Conservation (phyloP, 2,113 vertebrate species). For the Agelaius tricolor region DNA sequence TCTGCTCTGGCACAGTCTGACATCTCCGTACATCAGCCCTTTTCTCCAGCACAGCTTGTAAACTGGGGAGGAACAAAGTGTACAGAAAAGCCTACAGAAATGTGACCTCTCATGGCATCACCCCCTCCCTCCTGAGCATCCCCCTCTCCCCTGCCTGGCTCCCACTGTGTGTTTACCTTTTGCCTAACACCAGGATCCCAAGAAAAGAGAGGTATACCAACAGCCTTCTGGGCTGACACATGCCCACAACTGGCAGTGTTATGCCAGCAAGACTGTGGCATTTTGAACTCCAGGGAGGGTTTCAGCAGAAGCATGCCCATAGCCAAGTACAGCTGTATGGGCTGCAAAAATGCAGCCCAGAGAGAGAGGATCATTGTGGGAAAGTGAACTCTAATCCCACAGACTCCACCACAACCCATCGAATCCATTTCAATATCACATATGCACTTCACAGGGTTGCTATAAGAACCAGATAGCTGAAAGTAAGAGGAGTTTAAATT, state of each 20-base stretch:
- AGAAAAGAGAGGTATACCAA: neutral
- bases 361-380: neutral
- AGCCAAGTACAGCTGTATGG: neutral
- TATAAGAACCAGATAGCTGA: neutral
- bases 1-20: neutral
- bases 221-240: neutral
- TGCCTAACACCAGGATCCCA: neutral
- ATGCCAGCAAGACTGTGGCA: neutral
- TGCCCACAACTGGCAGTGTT: neutral
- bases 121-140: neutral
- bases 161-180: neutral
- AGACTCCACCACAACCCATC: neutral
- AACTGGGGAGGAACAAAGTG: neutral
- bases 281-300: neutral
- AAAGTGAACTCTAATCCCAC: neutral
- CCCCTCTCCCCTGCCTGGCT: neutral
- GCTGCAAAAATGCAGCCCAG: neutral
- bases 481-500: constrained; percentile 18
- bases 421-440: neutral
- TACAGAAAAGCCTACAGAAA: neutral
- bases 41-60: neutral
- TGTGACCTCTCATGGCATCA: neutral
- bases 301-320: neutral
- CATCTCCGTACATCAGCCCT: neutral
- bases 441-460: neutral